Evolutionary conservation across 2,888 invertebrate genomes (phyloP).

Genomic region (Halictus ligatus): DNA sequence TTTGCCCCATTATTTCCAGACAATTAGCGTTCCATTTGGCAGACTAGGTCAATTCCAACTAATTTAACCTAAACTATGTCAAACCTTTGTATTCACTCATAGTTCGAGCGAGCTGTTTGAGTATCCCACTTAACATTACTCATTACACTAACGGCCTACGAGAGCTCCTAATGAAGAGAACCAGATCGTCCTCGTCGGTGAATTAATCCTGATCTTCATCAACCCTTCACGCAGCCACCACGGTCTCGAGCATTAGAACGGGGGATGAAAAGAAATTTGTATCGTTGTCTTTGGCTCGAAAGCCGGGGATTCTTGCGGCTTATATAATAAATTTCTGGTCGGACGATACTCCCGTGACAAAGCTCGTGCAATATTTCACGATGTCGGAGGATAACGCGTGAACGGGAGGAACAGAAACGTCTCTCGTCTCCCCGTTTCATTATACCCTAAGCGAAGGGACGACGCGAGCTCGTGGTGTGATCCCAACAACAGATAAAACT

Average conservation of each 20-base stretch:
- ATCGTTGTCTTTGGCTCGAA: constrained; percentile 11
- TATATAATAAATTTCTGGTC: constrained; percentile 36
- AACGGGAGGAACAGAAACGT: constrained; percentile 26
- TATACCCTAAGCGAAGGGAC: constrained; percentile 17
- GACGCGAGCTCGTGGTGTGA: not conserved
- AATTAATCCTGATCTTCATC: not conserved
- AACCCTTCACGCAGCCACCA: not conserved
- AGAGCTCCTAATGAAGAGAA: not conserved
- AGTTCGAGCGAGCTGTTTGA: not conserved
- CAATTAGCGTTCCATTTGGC: not conserved
- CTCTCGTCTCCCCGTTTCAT: constrained; percentile 36
- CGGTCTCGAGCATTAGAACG: not conserved
- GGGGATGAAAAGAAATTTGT: not conserved
- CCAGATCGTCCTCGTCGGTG: not conserved
- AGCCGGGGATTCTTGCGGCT: constrained; percentile 16
- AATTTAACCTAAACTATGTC: not conserved
- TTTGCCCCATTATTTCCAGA: not conserved
- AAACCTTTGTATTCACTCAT: not conserved
- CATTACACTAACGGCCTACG: not conserved
- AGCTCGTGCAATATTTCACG: constrained; percentile 45
- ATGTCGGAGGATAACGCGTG: constrained; percentile 37
- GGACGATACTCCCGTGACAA: constrained; percentile 20
- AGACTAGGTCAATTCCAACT: not conserved
- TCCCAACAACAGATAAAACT: constrained; percentile 36
- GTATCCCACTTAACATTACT: not conserved